These are phyloP conservation scores for Elephantulus edwardii DNA, from an alignment of 2,113 vertebrate genomes.

Conservation along the genomic window DNA sequence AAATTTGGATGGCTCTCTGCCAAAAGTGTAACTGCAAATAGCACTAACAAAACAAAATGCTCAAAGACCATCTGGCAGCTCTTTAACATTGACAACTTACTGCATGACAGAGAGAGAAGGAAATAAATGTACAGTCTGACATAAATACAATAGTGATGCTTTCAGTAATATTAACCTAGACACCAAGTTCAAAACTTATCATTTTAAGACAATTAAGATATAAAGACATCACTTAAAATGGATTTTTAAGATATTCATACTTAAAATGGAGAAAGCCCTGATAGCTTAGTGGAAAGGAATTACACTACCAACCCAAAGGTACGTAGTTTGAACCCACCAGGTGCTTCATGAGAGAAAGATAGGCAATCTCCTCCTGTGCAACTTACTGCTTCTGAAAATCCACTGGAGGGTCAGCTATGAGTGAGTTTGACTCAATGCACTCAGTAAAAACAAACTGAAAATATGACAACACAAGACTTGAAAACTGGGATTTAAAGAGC, in stretches of 20 bases:
- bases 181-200: constrained; percentile 48
- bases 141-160: constrained; percentile 27
- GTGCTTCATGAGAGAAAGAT: no score
- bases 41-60: constrained; percentile 43
- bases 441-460: constrained; percentile 62
- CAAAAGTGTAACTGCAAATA: constrained; percentile 62
- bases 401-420: no score
- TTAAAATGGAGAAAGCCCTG: no score
- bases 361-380: no score
- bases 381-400: no score
- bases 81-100: constrained; percentile 48
- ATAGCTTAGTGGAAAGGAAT: no score
- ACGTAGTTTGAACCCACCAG: no score
- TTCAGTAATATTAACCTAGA: constrained; percentile 4
- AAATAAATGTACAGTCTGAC: constrained; percentile 50
- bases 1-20: constrained; percentile 61
- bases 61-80: constrained; percentile 40
- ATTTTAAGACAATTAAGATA: constrained; percentile 48
- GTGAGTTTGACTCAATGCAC: no score
- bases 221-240: constrained; percentile 46
- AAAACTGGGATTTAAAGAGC: constrained; percentile 59
- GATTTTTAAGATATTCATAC: constrained; percentile 36
- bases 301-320: no score
- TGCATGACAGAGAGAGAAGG: constrained; percentile 36
- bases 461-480: constrained; percentile 1